These are phyloP conservation scores for Gryllus longicercus DNA, from an alignment of 2,888 invertebrate genomes.

Conservation along the genomic window DNA sequence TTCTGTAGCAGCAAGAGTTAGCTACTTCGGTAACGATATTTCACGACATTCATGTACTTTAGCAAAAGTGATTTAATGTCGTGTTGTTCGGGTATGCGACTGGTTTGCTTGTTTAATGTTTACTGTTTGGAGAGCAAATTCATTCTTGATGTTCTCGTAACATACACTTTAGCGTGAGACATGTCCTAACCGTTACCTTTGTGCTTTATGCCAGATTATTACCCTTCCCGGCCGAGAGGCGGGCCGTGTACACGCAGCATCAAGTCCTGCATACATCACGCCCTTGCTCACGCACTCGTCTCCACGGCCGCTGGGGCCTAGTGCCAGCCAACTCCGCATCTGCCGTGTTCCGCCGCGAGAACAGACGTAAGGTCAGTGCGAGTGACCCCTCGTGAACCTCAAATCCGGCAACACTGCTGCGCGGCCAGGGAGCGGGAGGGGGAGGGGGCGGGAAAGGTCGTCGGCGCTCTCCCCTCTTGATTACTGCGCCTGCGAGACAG, in stretches of 20 bases:
- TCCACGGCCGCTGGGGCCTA: background rate
- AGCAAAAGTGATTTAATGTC: too few species aligned
- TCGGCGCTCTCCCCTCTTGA: background rate
- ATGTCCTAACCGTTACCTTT: background rate
- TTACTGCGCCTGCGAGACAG: background rate
- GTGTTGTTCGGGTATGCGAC: too few species aligned
- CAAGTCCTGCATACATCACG: background rate
- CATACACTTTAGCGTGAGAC: background rate
- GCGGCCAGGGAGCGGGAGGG: background rate
- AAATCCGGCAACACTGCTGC: background rate
- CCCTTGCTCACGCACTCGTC: background rate
- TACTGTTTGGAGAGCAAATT: background rate
- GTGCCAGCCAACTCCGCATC: background rate
- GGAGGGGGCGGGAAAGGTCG: background rate
- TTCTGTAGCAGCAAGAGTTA: too few species aligned
- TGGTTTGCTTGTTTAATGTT: too few species aligned
- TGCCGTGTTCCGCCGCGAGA: background rate
- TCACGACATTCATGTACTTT: too few species aligned
- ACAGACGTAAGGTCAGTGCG: background rate
- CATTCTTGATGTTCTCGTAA: background rate
- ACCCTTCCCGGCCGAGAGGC: background rate
- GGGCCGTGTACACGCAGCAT: background rate
- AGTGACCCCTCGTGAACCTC: constrained; percentile 2
- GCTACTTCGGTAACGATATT: too few species aligned
- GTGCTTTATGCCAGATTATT: background rate